These are phyloP conservation scores for Picus viridis DNA, from an alignment of 2,797 vertebrate genomes.

Conservation along the genomic window DNA sequence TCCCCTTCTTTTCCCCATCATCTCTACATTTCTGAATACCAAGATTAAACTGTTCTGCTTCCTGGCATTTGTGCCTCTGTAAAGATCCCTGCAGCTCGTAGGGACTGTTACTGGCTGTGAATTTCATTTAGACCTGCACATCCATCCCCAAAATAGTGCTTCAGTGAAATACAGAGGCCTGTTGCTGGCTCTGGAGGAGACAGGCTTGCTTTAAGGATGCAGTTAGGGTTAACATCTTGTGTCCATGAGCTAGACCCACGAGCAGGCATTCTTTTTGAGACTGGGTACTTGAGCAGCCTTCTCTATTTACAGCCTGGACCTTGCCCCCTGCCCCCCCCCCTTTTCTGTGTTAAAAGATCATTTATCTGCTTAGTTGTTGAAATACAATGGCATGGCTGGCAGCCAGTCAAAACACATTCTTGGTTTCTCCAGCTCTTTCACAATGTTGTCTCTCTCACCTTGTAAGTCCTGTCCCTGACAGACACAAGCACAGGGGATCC, in stretches of 20 bases:
- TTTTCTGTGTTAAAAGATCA: not conserved
- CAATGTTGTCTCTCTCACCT: not conserved
- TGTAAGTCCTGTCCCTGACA: not conserved
- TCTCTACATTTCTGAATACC: not conserved
- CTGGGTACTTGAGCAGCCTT: not conserved
- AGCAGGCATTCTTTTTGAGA: accelerated
- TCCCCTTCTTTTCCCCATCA: not conserved
- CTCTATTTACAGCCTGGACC: not conserved
- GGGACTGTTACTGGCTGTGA: not conserved
- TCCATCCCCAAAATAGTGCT: accelerated
- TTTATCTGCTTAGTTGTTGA: not conserved
- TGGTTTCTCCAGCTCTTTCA: not conserved
- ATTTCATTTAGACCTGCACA: not conserved
- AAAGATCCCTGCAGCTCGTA: accelerated
- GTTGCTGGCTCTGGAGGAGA: not conserved
- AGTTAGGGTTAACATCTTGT: not conserved
- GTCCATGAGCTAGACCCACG: not conserved
- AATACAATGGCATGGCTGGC: not conserved
- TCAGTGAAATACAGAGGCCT: accelerated
- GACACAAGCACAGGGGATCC: accelerated
- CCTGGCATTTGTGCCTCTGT: not conserved
- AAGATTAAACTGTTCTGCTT: not conserved
- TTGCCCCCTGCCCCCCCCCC: no score
- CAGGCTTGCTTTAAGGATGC: not conserved
- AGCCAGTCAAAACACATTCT: not conserved